Evolutionary conservation across 2,888 invertebrate genomes (phyloP), one percentile per base, ranked within the genome.

Genomic region (Sycophila texana): DNA sequence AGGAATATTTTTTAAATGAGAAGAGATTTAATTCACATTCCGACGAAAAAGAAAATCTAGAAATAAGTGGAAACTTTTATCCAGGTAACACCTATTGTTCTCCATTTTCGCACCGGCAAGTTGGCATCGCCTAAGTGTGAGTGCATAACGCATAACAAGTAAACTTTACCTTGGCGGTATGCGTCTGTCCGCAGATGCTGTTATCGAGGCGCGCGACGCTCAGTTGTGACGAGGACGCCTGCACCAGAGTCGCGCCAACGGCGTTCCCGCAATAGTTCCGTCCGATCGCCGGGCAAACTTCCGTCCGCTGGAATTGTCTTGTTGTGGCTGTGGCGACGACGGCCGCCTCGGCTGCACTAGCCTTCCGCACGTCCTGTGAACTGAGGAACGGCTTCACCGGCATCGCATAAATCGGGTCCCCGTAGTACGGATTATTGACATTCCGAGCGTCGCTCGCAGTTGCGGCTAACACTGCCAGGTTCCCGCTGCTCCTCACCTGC

Each of bases 341-440:
- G 14, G 86, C 84, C 60, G 89, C 82, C 39, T 39, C 39, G 58
- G 89, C 87, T 2, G 53, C 53, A 67, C 22, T 60, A 22, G 57
- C 57, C 30, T 79, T 81, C 58, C 81, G 77, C 16, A 81, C 77
- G 72, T 90, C 90, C 81, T 90, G 90, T 10, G 90, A 87, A 82
- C 89, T 90, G 53, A 89, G 86, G 81, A 90, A 90, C 16, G 89
- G 89, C 76, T 90, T 90, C 18, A 89, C 87, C 20, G 89, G 89
- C 70, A 88, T 84, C 22, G 89, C 86, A 75, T 89, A 90, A 81
- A 89, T 87, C 66, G 89, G 89, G 75, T 89, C 89, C 66, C 85
- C 88, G 82, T 87, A 88, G 77, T 84, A 84, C 60, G 84, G 83
- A 58, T 84, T 85, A 18, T 82, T 82, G 57, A 83, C 30, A 68